Conservation (phyloP, 64 coral and sea anemone genomes). For the Montipora sp. region DNA sequence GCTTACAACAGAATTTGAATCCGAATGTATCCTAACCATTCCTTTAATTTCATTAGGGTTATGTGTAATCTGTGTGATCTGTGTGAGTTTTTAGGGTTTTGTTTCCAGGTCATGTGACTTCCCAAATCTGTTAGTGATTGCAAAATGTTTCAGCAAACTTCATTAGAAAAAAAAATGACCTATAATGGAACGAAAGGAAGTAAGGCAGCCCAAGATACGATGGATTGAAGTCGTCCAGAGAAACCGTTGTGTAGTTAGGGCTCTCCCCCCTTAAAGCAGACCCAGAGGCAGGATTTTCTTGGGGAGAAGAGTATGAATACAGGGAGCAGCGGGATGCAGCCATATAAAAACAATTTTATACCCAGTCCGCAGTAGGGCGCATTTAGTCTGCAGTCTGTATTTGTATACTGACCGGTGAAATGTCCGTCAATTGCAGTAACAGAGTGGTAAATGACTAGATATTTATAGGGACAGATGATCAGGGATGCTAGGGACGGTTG, state of each 20-base stretch:
- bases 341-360: background rate
- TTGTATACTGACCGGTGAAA: too few species aligned
- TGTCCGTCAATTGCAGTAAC: background rate
- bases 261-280: background rate
- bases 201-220: slow-evolving; percentile 5
- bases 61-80: too few species aligned
- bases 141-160: too few species aligned
- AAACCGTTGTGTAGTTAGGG: background rate
- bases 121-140: too few species aligned
- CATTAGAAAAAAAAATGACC: background rate
- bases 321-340: background rate
- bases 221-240: slow-evolving; percentile 7
- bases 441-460: background rate
- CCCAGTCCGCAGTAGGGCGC: background rate
- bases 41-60: too few species aligned
- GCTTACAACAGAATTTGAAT: too few species aligned
- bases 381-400: too few species aligned
- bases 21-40: too few species aligned
- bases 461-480: background rate
- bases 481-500: background rate
- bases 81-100: too few species aligned
- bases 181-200: background rate
- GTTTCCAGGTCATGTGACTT: too few species aligned
- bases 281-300: background rate
- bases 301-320: background rate